phyloP scores from a whole-genome alignment of 2,113 vertebrate genomes.

The Daphoenositta chrysoptera region DNA sequence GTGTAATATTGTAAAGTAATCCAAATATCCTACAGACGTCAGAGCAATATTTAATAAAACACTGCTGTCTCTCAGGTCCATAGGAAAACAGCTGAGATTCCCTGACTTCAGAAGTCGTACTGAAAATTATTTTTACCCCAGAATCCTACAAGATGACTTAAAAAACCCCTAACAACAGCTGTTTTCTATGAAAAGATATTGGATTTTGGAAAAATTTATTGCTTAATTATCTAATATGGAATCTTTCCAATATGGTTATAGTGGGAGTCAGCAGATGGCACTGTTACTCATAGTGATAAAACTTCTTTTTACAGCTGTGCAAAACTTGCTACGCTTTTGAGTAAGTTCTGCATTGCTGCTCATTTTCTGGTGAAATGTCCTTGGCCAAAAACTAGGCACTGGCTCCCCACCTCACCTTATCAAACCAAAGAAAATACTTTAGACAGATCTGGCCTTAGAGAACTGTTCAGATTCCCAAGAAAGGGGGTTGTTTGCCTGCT shows the following conservation, averaged over 20 bases:
- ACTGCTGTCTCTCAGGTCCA: not conserved
- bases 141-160: not conserved
- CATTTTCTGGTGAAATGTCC: constrained; percentile 6
- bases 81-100: not conserved
- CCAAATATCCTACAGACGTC: not conserved
- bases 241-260: constrained; percentile 12
- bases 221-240: constrained; percentile 41
- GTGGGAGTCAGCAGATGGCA: constrained; percentile 63
- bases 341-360: constrained; percentile 6
- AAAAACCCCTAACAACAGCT: not conserved
- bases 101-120: not conserved
- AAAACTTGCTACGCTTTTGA: not conserved
- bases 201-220: constrained; percentile 47
- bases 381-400: not conserved
- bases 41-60: constrained; percentile 8
- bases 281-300: constrained; percentile 57
- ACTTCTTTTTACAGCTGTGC: constrained; percentile 32
- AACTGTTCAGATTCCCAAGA: not conserved
- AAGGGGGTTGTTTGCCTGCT: not conserved
- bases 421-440: not conserved
- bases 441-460: not conserved
- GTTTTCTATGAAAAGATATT: constrained; percentile 7
- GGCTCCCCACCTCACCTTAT: not conserved
- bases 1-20: not conserved
- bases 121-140: not conserved